Base-by-base conservation (phyloP, 2,113 vertebrate genomes). In the Tapirus terrestris region DNA sequence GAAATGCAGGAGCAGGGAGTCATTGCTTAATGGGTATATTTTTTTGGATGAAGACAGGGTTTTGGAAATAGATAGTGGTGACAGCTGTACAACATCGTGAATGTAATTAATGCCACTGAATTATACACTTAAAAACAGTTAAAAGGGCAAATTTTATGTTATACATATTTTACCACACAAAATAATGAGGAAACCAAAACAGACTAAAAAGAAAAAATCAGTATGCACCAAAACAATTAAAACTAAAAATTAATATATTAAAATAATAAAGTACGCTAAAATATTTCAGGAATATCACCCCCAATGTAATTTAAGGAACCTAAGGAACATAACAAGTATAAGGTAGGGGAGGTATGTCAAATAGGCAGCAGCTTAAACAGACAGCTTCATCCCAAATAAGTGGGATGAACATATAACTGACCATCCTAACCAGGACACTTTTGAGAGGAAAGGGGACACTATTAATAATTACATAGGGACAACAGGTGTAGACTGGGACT, bases 391-490 rank as follows among this genome's bases (percentile, higher is more conserved):
- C 31, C 72, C 53, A 77, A 87, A 12, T 39, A 84, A 87, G 72
- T 3, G 93, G 48, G 76, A 94, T 60, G 84, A 61, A 18, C 36
- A 67, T n/a, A 36, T 43, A 73, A 76, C 31, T 81, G 93, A 84
- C 60, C 45, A 93, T 31, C 29, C 70, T 48, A 95, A 45, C 25
- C 67, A 39, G 31, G 27, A 76, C 51, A 51, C 36, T 86, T 84
- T 13, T 53, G 68, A 80, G 72, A 93, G n/a, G 84, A 81, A 82
- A 72, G 79, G 51, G 39, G 51, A 80, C 21, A 91, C 75, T 92
- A 90, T 70, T 81, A 73, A 67, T 95, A 97, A 92, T 87, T 72
- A 84, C n/a, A 93, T 3, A 72, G 81, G 70, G 76, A 88, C 21
- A 89, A 82, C 23, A 92, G 65, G 85, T 91, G 33, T 45, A 63